A percentile compares a stretch with the other conserved stretches of the same genome.
Evolutionary conservation across 2,113 vertebrate genomes (phyloP).

Genomic region (Etia nguti): DNA sequence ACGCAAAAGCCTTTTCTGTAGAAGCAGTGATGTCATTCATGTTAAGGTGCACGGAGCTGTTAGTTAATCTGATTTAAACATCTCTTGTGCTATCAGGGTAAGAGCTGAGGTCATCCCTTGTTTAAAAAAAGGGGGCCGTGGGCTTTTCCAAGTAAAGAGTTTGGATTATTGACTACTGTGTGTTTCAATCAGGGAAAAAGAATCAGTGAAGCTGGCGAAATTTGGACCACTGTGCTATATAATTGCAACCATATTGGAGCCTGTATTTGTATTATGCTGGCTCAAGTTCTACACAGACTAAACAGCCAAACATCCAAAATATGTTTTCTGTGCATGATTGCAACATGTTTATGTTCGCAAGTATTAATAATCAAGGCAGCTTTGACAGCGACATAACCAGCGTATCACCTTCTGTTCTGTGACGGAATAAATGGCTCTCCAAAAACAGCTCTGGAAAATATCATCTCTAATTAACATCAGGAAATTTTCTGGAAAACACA

Average conservation of each 20-base stretch:
- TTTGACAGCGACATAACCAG: not conserved
- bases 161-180: not conserved
- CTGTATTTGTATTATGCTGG: not conserved
- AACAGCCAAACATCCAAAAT: not conserved
- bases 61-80: conserved; percentile 12
- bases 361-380: not conserved
- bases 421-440: not conserved
- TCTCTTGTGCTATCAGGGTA: not conserved
- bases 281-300: not conserved
- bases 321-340: not conserved
- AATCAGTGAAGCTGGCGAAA: not conserved
- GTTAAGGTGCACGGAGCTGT: not conserved
- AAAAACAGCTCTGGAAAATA: not conserved
- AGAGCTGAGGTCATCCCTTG: not conserved
- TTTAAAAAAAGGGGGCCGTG: not conserved
- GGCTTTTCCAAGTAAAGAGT: not conserved
- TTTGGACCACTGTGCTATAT: not conserved
- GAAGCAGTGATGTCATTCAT: conserved; percentile 28
- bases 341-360: not conserved
- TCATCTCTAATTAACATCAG: not conserved
- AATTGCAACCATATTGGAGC: not conserved
- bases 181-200: not conserved
- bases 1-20: not conserved
- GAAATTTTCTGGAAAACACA: not conserved
- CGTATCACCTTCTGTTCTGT: not conserved